phyloP scores from a whole-genome alignment of 2,113 vertebrate genomes.

The Sapajus apella region DNA sequence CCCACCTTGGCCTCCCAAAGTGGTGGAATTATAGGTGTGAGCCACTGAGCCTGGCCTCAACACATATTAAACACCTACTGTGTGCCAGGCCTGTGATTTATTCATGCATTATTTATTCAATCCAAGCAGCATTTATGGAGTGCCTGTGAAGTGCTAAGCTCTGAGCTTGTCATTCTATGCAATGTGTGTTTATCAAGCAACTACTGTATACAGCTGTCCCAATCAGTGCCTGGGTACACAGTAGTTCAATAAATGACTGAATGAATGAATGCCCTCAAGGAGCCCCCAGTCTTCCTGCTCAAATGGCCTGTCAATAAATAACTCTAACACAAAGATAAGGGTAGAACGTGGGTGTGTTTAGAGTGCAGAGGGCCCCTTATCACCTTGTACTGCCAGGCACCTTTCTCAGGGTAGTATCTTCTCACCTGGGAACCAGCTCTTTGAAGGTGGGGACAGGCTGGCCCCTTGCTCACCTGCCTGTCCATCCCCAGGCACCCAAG shows the following conservation, averaged over 20 bases:
- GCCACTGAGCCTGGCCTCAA: background rate
- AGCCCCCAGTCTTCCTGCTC: background rate
- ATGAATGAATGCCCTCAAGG: background rate
- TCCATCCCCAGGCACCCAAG: background rate
- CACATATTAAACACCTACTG: too few species aligned
- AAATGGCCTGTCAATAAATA: conserved; percentile 60
- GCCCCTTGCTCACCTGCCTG: background rate
- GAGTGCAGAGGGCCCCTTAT: background rate
- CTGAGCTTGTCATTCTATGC: background rate
- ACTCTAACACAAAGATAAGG: conserved; percentile 8
- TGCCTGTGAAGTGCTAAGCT: background rate
- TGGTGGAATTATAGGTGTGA: background rate
- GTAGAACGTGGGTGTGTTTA: background rate
- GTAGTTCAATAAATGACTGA: background rate
- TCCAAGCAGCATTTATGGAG: background rate
- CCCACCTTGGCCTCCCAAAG: background rate
- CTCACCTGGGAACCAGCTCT: conserved; percentile 35
- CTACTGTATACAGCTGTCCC: background rate
- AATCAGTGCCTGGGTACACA: background rate
- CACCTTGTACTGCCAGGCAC: background rate
- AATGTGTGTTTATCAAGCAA: background rate
- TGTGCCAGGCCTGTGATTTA: background rate
- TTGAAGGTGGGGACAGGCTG: background rate
- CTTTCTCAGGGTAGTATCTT: conserved; percentile 43
- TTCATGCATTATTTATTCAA: background rate